Conservation (phyloP, 2,797 vertebrate species). For the Otolemur crassicaudatus region DNA sequence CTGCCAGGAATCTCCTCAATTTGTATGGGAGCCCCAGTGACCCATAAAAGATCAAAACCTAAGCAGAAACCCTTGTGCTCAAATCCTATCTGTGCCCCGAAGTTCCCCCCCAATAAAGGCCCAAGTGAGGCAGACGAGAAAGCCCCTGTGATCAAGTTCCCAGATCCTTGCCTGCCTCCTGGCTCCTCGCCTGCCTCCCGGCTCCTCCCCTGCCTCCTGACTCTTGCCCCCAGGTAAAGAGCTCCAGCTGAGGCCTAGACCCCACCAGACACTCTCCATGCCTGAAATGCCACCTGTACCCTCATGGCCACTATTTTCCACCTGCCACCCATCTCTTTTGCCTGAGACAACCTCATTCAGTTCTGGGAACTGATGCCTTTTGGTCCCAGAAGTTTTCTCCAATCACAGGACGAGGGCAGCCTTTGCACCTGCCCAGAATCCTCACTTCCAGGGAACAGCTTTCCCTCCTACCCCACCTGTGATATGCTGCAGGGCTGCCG, state of each 20-base stretch:
- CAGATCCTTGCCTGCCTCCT: too few species aligned
- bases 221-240: background rate
- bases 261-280: rapidly evolving
- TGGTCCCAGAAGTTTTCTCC: background rate
- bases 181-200: too few species aligned
- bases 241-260: rapidly evolving
- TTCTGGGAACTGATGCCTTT: background rate
- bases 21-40: background rate
- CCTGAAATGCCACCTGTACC: rapidly evolving
- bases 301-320: background rate
- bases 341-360: background rate
- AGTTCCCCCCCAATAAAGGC: background rate
- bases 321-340: background rate
- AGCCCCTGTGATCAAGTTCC: background rate
- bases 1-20: rapidly evolving
- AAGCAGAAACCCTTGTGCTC: background rate
- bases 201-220: rapidly evolving
- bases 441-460: background rate
- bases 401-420: rapidly evolving
- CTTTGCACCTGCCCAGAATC: background rate
- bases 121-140: rapidly evolving
- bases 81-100: background rate
- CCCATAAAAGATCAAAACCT: background rate
- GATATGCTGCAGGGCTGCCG: background rate
- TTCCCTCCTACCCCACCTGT: rapidly evolving